Conservation (phyloP, 2,797 vertebrate species). For the Sylvilagus floridanus region DNA sequence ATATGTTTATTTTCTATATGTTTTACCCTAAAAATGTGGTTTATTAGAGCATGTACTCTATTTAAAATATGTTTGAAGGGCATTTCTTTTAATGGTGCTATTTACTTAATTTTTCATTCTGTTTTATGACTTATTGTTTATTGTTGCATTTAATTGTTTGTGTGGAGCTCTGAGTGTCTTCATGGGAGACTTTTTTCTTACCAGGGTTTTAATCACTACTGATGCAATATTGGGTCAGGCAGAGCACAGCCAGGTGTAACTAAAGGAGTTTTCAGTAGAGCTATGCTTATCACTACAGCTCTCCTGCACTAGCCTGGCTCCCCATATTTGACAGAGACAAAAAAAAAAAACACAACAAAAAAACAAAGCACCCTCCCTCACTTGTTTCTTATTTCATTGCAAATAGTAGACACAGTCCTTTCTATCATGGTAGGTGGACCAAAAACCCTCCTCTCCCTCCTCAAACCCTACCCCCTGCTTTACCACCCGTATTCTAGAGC, state of each 20-base stretch:
- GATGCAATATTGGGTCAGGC: not conserved
- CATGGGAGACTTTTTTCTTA: constrained; percentile 28
- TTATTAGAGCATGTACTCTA: constrained; percentile 36
- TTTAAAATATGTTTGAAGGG: constrained; percentile 53
- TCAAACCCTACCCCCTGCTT: not conserved
- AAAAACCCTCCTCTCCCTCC: not conserved
- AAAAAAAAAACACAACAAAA: not conserved
- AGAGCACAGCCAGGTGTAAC: not conserved
- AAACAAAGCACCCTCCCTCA: not conserved
- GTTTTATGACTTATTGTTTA: constrained; percentile 61
- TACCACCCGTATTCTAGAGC: not conserved
- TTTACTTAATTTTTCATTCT: constrained; percentile 61
- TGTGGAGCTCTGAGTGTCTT: constrained; percentile 9
- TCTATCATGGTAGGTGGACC: not conserved
- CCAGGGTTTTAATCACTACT: not conserved
- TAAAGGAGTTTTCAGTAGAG: not conserved
- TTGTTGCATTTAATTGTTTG: constrained; percentile 60
- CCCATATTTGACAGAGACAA: not conserved
- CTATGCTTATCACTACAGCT: not conserved
- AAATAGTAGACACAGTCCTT: not conserved
- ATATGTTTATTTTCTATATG: no score
- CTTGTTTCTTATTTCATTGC: not conserved
- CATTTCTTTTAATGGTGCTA: constrained; percentile 26
- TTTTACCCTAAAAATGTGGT: not conserved
- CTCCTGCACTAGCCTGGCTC: not conserved